Base-by-base conservation (phyloP, 2,888 invertebrate genomes). In the Pseudoips prasinana region DNA sequence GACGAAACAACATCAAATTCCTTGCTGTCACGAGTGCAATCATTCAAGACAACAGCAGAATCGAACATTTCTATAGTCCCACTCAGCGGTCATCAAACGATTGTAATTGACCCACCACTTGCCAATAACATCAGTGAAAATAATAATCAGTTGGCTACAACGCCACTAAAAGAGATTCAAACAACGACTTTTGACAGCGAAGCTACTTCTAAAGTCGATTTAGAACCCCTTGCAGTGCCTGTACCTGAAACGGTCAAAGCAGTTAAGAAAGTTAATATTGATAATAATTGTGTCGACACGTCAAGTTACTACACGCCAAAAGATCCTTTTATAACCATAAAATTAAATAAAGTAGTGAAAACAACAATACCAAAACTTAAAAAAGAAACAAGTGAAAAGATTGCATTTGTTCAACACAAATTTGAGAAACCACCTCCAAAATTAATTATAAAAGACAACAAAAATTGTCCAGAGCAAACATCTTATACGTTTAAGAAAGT, bases 31-130 rank as follows among this genome's bases (percentile, higher is more conserved):
- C 64, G 87, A 51, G 86, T 87, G 3, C 87, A 87, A 51, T 86
- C 87, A 20, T 88, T 88, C 39, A 88, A 88, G 58, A 85, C 86
- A 39, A 76, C 81, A 2, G 75, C 81, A n/a, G 81, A 86, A 44
- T 82, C 85, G n/a, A 84, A 79, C 50, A 82, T 89, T 39, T 73
- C 83, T 34, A 77, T 90, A 29, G 73, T 90, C 22, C 89, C 89
- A 25, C 60, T 90, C 40, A 89, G 89, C 51, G 89, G 89, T 26
- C 89, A 89, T 59, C 89, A 89, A 73, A 90, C 89, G n/a, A 84
- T 90, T 50, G 81, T 90, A 11, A 83, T 89, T 35, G 76, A 89
- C 64, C 87, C 89, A 41, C 88, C 88, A 7, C 47, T 86, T 17
- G 64, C 60, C 19, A 76, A 78, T 56, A 64, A 67, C 18, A 27